Evolutionary conservation across 2,888 invertebrate genomes (phyloP).

Genomic region (Campaea margaritaria): DNA sequence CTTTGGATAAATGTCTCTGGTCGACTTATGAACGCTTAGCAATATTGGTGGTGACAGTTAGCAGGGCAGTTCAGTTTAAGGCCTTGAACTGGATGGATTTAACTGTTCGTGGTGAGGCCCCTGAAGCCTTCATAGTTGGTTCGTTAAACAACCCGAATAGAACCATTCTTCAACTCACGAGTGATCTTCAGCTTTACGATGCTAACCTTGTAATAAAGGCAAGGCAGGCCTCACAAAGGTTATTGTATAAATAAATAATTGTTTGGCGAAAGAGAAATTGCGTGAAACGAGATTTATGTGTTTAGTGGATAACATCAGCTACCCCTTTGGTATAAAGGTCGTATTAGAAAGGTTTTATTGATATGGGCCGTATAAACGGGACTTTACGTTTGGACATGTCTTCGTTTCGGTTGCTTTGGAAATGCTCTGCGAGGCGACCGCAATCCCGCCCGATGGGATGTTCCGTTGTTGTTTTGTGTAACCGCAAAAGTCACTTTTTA

Average conservation of each 20-base stretch:
- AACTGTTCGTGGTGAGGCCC: too few species aligned
- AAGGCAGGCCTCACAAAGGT: constrained; percentile 18
- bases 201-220: constrained; percentile 17
- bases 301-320: constrained; percentile 24
- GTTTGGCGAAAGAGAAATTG: constrained; percentile 24
- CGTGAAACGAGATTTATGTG: constrained; percentile 34
- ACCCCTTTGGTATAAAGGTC: constrained; percentile 33
- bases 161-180: constrained; percentile 11
- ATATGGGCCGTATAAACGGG: constrained; percentile 10
- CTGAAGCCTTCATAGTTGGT: too few species aligned
- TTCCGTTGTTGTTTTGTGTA: too few species aligned
- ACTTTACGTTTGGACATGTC: constrained; percentile 4
- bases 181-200: constrained; percentile 16
- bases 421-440: neutral
- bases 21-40: too few species aligned
- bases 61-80: too few species aligned
- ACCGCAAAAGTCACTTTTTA: too few species aligned
- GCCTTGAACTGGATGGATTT: too few species aligned
- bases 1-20: too few species aligned
- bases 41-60: too few species aligned
- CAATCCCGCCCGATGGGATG: too few species aligned
- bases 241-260: constrained; percentile 35
- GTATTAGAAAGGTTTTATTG: constrained; percentile 31
- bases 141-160: too few species aligned
- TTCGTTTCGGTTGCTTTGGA: constrained; percentile 6